Base-by-base conservation (phyloP, 30 jellyfish, hydroid and myxozoan species). In the Pseudorhiza aurosa region DNA sequence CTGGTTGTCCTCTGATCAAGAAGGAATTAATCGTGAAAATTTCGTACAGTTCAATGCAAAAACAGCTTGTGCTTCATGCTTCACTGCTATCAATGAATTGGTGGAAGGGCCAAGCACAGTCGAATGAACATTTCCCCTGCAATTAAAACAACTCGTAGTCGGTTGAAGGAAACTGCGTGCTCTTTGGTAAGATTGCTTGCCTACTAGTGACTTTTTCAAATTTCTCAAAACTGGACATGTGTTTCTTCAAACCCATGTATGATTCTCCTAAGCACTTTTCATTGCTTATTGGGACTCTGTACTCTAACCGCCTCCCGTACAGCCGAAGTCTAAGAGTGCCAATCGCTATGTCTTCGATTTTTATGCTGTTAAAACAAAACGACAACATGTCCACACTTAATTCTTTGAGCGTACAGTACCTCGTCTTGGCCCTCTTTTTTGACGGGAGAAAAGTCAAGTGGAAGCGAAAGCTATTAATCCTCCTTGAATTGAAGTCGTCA, bases 211-310 rank as follows among this genome's bases (percentile, higher is more conserved):
- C 30, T 60, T 60, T 70, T 0, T 4, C 32, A 2, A 62, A 65
- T 2, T n/a, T 4, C 35, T 62, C 80, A 5, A 78, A 44, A 9
- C 27, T 33, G 11, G 22, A 26, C 30, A 40, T 14, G 58, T 15
- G 46, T 8, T 47, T 44, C 6, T 50, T 47, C 44, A 78, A 64
- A 6, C 26, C 65, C 0, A 84, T 81, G 35, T 50, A 39, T 8
- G 74, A 30, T 36, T 91, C 96, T 0, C 98, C 98, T 22, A 91
- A 71, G 39, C 87, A 50, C 70, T 29, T 76, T 45, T 91, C 92
- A 12, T 22, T 49, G 8, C 78, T 76, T 31, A 71, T 44, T 2
- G 78, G 89, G 21, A 83, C 56, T 1, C 93, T 86, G 37, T 49
- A 56, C n/a, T 47, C 62, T 1, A 56, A 32, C 15, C 72, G 79